Conservation (phyloP, 1,140 invertebrate species). For the Oscheius sp. region DNA sequence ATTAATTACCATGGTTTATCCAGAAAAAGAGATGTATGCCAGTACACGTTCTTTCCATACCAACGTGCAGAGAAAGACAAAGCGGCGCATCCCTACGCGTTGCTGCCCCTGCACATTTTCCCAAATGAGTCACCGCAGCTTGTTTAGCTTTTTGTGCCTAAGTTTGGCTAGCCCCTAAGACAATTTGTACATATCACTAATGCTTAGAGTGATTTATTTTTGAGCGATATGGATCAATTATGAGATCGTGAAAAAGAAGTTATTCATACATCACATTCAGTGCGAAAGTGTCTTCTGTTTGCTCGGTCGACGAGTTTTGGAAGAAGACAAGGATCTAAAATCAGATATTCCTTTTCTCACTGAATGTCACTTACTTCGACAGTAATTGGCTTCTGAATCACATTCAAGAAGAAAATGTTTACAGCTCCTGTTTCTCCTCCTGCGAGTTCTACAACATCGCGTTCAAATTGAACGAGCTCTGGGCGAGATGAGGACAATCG, state of each 20-base stretch:
- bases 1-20: too few species aligned
- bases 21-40: too few species aligned
- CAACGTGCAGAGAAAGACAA: too few species aligned
- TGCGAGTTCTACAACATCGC: not conserved
- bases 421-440: not conserved
- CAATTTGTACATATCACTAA: not conserved
- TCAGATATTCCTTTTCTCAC: not conserved
- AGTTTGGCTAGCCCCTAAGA: too few species aligned
- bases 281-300: not conserved
- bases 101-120: too few species aligned
- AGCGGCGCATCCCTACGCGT: too few species aligned
- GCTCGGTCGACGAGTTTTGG: not conserved
- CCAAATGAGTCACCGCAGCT: too few species aligned
- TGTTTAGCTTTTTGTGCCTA: too few species aligned
- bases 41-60: too few species aligned
- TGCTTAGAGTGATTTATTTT: not conserved
- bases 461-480: not conserved
- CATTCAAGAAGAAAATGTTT: not conserved
- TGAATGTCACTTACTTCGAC: not conserved
- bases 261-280: not conserved
- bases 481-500: constrained; percentile 17
- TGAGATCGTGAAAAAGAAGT: not conserved
- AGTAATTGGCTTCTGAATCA: not conserved
- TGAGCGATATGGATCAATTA: not conserved
- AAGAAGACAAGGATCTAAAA: not conserved